phyloP scores from a whole-genome alignment of 2,888 invertebrate species.

The Troglohyphantes excavatus region DNA sequence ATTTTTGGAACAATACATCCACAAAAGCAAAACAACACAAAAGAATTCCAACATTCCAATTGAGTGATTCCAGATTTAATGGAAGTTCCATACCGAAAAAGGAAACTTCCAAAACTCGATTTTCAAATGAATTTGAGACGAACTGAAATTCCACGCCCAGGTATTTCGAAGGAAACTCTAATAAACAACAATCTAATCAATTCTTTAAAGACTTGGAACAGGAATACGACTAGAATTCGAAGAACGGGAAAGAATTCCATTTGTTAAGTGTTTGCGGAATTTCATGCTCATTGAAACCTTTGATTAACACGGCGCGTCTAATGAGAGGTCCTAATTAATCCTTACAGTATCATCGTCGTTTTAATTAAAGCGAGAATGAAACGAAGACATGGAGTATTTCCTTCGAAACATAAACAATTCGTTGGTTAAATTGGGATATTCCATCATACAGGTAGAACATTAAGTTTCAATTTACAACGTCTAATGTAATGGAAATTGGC shows the following conservation, averaged over 20 bases:
- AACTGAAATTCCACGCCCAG: too few relatives aligned
- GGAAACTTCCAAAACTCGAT: not conserved
- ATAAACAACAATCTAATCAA: not conserved
- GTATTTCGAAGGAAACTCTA: too few relatives aligned
- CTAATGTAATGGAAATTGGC: too few relatives aligned
- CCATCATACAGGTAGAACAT: too few relatives aligned
- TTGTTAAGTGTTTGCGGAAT: not conserved
- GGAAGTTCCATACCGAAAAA: not conserved
- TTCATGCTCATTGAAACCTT: not conserved
- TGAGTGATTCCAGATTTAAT: not conserved
- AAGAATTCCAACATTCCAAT: too few relatives aligned
- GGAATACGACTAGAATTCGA: not conserved
- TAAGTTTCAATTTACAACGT: too few relatives aligned
- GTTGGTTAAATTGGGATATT: too few relatives aligned
- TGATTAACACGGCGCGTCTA: not conserved
- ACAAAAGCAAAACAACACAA: too few relatives aligned
- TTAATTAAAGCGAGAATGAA: too few relatives aligned
- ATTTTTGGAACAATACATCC: too few relatives aligned
- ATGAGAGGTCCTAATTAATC: not conserved
- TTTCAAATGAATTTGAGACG: not conserved
- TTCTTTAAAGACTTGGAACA: not conserved
- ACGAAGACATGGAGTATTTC: too few relatives aligned
- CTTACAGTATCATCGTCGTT: not conserved
- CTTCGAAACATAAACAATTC: too few relatives aligned
- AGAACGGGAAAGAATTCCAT: not conserved